Evolutionary conservation across 2,888 invertebrate genomes (phyloP).

Genomic region (Agrilus mali): DNA sequence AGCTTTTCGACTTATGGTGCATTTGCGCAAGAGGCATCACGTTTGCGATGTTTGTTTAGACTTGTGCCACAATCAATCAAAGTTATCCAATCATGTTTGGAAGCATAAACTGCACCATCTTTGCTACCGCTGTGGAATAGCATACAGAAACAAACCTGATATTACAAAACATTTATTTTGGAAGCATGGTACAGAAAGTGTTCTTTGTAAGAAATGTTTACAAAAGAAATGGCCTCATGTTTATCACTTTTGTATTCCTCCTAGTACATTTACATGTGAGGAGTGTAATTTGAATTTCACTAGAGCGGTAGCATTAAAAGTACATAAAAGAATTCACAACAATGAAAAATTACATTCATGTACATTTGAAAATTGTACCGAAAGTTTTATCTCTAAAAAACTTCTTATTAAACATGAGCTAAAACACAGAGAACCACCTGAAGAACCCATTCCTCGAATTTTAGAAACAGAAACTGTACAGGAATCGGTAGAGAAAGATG

Average conservation of each 20-base stretch:
- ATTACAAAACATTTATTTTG: conserved; percentile 83
- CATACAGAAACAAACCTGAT: conserved; percentile 77
- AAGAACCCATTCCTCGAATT: conserved; percentile 10
- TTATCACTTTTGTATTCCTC: conserved; percentile 81
- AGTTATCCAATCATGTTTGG: conserved; percentile 78
- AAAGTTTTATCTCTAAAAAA: conserved; percentile 72
- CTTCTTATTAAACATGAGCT: conserved; percentile 58
- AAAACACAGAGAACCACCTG: conserved; percentile 41
- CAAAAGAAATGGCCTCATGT: conserved; percentile 89
- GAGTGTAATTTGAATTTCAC: conserved; percentile 66
- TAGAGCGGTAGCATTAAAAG: conserved; percentile 66
- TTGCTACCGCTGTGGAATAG: conserved; percentile 78
- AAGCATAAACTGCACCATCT: conserved; percentile 80
- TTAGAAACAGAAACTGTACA: conserved; percentile 13
- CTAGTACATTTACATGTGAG: conserved; percentile 64
- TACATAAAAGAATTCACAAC: conserved; percentile 66
- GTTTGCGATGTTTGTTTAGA: conserved; percentile 81
- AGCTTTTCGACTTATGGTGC: conserved; percentile 77
- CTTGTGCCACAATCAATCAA: conserved; percentile 64
- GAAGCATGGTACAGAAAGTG: conserved; percentile 87
- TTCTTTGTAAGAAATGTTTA: conserved; percentile 69
- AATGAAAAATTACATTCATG: conserved; percentile 60
- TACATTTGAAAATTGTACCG: conserved; percentile 54
- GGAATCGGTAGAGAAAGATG: conserved; percentile 10
- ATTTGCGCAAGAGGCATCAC: conserved; percentile 70